phyloP scores from a whole-genome alignment of 2,888 invertebrate genomes.

The Lymantria monacha region DNA sequence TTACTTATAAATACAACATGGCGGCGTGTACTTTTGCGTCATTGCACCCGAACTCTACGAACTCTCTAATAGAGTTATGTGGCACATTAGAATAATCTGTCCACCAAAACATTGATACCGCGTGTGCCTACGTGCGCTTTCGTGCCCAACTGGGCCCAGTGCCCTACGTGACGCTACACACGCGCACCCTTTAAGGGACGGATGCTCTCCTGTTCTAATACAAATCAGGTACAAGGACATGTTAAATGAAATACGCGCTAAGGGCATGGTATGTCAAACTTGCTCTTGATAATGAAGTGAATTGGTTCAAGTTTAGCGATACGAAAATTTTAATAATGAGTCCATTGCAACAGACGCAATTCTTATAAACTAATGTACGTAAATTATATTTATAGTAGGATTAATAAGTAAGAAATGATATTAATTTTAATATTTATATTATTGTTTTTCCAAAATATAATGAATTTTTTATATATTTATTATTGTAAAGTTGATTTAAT shows the following conservation, averaged over 20 bases:
- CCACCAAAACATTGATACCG: neutral
- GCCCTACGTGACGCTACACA: conserved; percentile 35
- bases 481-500: too few species aligned
- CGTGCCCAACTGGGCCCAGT: neutral
- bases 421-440: too few species aligned
- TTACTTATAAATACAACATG: too few species aligned
- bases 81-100: conserved; percentile 22
- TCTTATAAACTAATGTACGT: too few species aligned
- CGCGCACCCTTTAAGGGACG: conserved; percentile 18
- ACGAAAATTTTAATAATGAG: neutral
- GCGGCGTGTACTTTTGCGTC: neutral
- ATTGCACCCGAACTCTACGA: neutral
- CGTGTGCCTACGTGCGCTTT: conserved; percentile 5
- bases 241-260: neutral
- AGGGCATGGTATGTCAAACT: neutral
- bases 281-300: neutral
- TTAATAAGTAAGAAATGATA: too few species aligned
- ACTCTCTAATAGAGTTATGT: conserved; percentile 24
- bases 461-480: too few species aligned
- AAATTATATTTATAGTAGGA: too few species aligned
- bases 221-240: neutral
- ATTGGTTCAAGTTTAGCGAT: neutral
- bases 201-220: neutral
- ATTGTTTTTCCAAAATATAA: too few species aligned
- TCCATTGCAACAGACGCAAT: neutral